Base-by-base conservation (phyloP, 2,113 vertebrate genomes). In the Philantomba maxwellii region DNA sequence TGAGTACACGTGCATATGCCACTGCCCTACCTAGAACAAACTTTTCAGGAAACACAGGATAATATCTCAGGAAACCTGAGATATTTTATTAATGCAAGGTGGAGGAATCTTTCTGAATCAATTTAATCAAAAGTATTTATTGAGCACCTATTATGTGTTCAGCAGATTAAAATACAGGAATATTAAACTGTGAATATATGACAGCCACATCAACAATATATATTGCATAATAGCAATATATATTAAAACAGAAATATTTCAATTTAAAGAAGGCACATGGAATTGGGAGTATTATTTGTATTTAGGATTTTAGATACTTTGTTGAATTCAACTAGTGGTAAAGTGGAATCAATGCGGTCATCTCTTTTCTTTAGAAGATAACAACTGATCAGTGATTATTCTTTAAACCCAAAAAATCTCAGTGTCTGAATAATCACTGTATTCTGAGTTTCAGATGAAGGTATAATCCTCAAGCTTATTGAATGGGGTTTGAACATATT, bases 261-360 rank as follows among this genome's bases (percentile, higher is more conserved):
- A 39, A 2, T 45, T 92, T 39, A 77, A 81, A 89, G 58, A 49
- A 93, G 51, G 51, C 66, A 83, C 45, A 33, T 82, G 45, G 33
- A 85, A 55, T 94, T 60, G 51, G 45, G 83, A 87, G 43, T 91
- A n/a, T 81, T 78, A 58, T 64, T 87, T 93, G 62, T 16, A 82
- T 85, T 87, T 84, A 87, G 57, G 43, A 83, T 93, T 92, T 95
- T 80, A 49, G 81, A 62, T 78, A 73, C 87, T 78, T 83, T 94
- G 45, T 58, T 80, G 66, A 85, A 88, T 73, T 75, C 36, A 80
- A 7, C 51, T 64, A 90, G 26, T 90, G 92, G 21, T 84, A 70
- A 96, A 80, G 16, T 62, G 36, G 47, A 11, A 33, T 43, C 53
- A 19, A 77, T 45, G 6, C 5, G 21, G 53, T 49, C 23, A 45